Percentiles rank a stretch among this genome's conserved stretches.
These are phyloP conservation scores for Coptodon rendalli DNA, from an alignment of 2,113 vertebrate species.

Conservation along the genomic window DNA sequence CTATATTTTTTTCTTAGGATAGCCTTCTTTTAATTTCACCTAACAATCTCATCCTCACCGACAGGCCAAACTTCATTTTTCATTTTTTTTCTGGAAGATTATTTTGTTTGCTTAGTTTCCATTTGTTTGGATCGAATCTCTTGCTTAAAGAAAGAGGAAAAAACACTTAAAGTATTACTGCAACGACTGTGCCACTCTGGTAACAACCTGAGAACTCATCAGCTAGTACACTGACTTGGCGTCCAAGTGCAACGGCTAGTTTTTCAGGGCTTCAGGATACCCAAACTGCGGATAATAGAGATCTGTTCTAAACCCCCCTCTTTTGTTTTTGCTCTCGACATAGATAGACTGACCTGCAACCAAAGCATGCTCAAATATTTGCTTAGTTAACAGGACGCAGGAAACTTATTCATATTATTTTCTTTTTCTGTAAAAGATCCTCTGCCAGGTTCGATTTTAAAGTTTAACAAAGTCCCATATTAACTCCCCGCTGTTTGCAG, in stretches of 20 bases:
- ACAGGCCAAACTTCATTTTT: not conserved
- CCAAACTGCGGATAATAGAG: not conserved
- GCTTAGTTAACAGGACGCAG: accelerated
- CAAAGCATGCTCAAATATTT: not conserved
- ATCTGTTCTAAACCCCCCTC: not conserved
- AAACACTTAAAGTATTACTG: not conserved
- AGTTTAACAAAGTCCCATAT: not conserved
- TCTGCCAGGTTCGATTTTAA: not conserved
- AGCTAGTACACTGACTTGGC: accelerated
- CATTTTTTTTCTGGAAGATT: not conserved
- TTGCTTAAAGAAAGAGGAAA: accelerated
- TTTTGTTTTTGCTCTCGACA: not conserved
- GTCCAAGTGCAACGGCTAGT: not conserved
- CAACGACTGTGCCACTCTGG: not conserved
- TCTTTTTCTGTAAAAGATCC: not conserved
- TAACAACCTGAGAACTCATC: not conserved
- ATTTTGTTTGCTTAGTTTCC: not conserved
- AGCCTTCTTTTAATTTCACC: not conserved
- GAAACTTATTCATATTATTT: not conserved
- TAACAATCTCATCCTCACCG: not conserved
- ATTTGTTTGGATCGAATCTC: not conserved
- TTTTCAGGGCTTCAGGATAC: not conserved
- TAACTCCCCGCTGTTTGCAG: not conserved
- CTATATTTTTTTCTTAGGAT: not conserved
- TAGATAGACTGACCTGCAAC: not conserved